A percentile compares a stretch with the other conserved stretches of the same genome.
These are phyloP conservation scores for Xestoiulus laeticollis DNA, from an alignment of 2,888 invertebrate genomes.

Conservation along the genomic window DNA sequence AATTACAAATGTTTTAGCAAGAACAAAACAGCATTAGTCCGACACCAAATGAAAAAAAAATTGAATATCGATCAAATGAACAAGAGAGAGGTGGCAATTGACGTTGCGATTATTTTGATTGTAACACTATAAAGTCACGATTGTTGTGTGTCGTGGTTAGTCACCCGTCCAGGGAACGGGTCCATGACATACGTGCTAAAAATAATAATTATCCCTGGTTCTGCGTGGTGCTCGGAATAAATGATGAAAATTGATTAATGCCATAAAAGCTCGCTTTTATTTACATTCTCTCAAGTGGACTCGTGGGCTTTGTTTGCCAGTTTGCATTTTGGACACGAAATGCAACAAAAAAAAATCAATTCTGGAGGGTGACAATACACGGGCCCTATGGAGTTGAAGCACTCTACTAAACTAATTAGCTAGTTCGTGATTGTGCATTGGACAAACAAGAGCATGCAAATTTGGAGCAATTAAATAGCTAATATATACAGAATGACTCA, in stretches of 20 bases:
- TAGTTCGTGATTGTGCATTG: neutral
- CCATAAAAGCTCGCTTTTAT: neutral
- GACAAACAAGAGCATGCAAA: neutral
- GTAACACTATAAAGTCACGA: conserved; percentile 34
- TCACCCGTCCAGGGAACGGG: conserved; percentile 12
- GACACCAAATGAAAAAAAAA: neutral
- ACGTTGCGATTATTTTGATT: conserved; percentile 17
- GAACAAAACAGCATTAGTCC: neutral
- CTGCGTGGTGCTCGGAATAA: conserved; percentile 23
- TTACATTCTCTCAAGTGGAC: conserved; percentile 16
- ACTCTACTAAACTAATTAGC: conserved; percentile 4
- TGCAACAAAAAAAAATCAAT: conserved; percentile 3
- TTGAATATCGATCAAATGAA: neutral
- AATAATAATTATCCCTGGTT: neutral
- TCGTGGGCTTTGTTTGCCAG: conserved; percentile 28
- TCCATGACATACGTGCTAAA: conserved; percentile 22
- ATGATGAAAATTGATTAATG: conserved; percentile 30
- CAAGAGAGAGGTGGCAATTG: neutral
- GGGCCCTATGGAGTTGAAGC: neutral
- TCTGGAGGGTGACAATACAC: neutral
- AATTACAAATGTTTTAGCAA: neutral
- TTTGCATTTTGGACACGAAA: neutral
- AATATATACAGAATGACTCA: neutral
- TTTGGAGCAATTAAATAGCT: neutral
- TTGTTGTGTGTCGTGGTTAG: conserved; percentile 21